Evolutionary conservation across 2,888 invertebrate species (phyloP).

Genomic region (Urechis unicinctus): DNA sequence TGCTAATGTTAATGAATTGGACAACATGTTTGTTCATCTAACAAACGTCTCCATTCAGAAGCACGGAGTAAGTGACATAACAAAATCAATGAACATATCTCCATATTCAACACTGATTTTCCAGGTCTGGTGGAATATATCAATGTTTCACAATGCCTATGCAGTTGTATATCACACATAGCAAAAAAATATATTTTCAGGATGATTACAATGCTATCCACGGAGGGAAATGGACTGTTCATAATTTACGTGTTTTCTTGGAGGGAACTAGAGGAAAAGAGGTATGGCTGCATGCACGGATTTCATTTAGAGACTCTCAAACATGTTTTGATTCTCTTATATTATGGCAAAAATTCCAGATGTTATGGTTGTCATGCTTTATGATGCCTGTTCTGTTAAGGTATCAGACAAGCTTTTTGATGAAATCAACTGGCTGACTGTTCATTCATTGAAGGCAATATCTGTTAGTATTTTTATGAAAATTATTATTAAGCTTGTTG

Average conservation of each 20-base stretch:
- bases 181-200: slow-evolving; percentile 49
- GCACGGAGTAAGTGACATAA: slow-evolving; percentile 66
- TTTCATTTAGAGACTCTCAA: background rate
- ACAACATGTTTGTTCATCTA: slow-evolving; percentile 73
- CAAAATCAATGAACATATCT: background rate
- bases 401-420: slow-evolving; percentile 78
- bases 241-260: slow-evolving; percentile 80
- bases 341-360: too few species aligned
- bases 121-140: background rate
- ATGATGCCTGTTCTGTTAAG: slow-evolving; percentile 17
- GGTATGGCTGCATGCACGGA: slow-evolving; percentile 51
- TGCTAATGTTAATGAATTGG: slow-evolving; percentile 48
- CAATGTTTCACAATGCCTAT: background rate
- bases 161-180: too few species aligned
- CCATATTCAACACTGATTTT: background rate
- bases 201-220: slow-evolving; percentile 89
- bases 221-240: slow-evolving; percentile 89
- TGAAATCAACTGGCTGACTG: slow-evolving; percentile 68
- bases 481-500: too few species aligned
- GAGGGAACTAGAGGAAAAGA: slow-evolving; percentile 84
- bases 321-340: too few species aligned
- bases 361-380: background rate
- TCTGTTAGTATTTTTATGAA: slow-evolving; percentile 65
- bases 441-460: slow-evolving; percentile 87
- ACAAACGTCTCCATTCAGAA: slow-evolving; percentile 98